Evolutionary conservation across 2,113 vertebrate species (phyloP).

Genomic region (Ictidomys tridecemlineatus): DNA sequence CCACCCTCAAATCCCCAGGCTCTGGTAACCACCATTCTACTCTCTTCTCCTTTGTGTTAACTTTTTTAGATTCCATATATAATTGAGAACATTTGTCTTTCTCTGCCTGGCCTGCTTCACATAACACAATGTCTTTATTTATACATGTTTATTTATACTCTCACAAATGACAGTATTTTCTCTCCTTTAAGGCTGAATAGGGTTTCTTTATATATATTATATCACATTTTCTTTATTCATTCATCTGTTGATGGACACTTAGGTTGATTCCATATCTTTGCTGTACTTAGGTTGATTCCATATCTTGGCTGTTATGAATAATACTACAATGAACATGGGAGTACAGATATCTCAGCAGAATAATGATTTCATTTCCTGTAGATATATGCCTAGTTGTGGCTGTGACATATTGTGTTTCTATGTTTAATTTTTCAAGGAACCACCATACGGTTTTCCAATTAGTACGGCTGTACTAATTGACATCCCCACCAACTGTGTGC

Average conservation of each 20-base stretch:
- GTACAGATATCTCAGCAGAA: background rate
- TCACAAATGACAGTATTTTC: background rate
- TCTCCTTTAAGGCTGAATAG: background rate
- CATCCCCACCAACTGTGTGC: background rate
- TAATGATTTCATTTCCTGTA: background rate
- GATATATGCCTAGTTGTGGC: background rate
- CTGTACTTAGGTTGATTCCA: background rate
- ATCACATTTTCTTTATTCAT: background rate
- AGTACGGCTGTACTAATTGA: background rate
- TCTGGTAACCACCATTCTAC: background rate
- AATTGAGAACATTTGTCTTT: background rate
- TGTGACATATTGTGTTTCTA: background rate
- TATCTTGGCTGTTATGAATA: background rate
- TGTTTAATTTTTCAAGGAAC: background rate
- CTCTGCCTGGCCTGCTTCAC: background rate
- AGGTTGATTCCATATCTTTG: background rate
- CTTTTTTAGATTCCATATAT: background rate
- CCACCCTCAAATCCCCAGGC: background rate
- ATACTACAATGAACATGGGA: background rate
- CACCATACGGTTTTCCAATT: background rate
- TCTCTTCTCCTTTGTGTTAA: background rate
- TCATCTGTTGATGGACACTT: background rate
- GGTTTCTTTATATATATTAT: background rate
- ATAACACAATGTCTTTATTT: background rate
- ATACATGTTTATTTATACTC: background rate